Conservation (phyloP, 2,888 invertebrate genomes). For the Choreutis nemorana region DNA sequence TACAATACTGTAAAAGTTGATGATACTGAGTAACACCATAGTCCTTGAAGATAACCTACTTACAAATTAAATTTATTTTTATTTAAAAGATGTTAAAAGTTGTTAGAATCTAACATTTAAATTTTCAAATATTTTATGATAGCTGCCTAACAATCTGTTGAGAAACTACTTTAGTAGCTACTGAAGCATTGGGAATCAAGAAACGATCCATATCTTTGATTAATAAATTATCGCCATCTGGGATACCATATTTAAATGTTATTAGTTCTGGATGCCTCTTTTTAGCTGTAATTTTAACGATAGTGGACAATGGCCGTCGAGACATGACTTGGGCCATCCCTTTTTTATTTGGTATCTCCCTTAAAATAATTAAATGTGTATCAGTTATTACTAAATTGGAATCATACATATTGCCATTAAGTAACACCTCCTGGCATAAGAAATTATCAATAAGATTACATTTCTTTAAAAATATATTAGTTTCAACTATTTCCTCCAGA, state of each 20-base stretch:
- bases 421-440: constrained; percentile 91
- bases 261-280: constrained; percentile 95
- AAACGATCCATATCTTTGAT: constrained; percentile 92
- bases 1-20: no score
- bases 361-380: constrained; percentile 84
- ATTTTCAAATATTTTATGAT: no score
- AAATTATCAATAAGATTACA: constrained; percentile 87
- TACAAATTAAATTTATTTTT: no score
- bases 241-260: constrained; percentile 94
- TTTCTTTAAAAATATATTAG: constrained; percentile 82
- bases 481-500: constrained; percentile 78
- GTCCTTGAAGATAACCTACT: no score
- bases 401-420: constrained; percentile 88
- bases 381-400: constrained; percentile 88
- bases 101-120: no score
- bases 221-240: constrained; percentile 79
- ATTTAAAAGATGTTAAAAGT: no score
- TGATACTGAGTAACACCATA: no score
- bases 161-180: constrained; percentile 89
- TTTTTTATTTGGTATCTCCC: constrained; percentile 78
- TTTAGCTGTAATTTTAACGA: constrained; percentile 97
- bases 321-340: constrained; percentile 88
- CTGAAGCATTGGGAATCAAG: constrained; percentile 89
- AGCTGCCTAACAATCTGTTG: constrained; percentile 78
- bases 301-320: constrained; percentile 85